Conservation (phyloP, 2,888 invertebrate species). For the Tiphia femorata region DNA sequence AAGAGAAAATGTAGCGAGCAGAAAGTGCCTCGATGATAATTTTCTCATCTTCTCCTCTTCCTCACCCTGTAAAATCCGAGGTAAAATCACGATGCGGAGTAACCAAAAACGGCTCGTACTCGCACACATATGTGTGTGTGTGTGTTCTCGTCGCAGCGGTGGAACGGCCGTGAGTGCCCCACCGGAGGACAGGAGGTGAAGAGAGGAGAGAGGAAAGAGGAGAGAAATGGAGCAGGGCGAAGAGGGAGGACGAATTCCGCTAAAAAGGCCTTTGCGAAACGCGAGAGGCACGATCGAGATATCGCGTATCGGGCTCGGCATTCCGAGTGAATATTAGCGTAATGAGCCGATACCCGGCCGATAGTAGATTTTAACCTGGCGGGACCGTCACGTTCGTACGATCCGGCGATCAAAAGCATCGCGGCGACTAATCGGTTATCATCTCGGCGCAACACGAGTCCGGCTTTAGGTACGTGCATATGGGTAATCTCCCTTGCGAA, state of each 20-base stretch:
- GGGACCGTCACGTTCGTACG: constrained; percentile 50
- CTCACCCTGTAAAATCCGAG: too few relatives aligned
- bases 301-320: constrained; percentile 58
- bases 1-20: not conserved
- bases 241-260: constrained; percentile 24
- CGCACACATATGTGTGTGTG: too few relatives aligned
- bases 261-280: constrained; percentile 61
- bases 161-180: too few relatives aligned
- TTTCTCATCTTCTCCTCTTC: too few relatives aligned
- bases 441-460: too few relatives aligned
- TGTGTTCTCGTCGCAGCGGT: too few relatives aligned
- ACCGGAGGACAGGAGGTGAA: too few relatives aligned
- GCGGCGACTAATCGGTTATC: constrained; percentile 35
- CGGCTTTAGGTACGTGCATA: not conserved
- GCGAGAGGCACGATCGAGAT: constrained; percentile 64
- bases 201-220: not conserved
- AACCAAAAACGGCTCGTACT: too few relatives aligned
- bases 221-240: not conserved
- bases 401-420: constrained; percentile 44
- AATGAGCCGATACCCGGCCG: constrained; percentile 53
- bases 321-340: constrained; percentile 68
- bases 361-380: constrained; percentile 13
- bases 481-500: not conserved
- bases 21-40: too few relatives aligned
- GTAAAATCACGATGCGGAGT: too few relatives aligned